Percentiles rank a stretch among this genome's conserved stretches.
These are phyloP conservation scores for Psix sp. DNA, from an alignment of 1,140 invertebrate genomes.

Conservation along the genomic window DNA sequence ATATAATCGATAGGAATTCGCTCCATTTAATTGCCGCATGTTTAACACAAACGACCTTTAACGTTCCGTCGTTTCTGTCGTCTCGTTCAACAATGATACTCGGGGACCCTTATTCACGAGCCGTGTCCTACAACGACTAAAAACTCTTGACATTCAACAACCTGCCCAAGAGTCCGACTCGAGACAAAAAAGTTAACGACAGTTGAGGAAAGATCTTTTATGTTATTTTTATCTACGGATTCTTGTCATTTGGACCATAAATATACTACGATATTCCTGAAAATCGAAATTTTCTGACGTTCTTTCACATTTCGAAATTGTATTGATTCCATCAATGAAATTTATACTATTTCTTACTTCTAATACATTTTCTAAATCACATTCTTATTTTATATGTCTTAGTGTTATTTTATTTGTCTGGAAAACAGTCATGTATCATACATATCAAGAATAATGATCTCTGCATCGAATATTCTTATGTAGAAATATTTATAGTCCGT, in stretches of 20 bases:
- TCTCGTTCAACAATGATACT: conserved; percentile 9
- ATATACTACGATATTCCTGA: too few relatives aligned
- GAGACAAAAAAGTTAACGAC: background rate
- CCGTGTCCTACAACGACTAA: conserved; percentile 18
- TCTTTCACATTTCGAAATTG: too few relatives aligned
- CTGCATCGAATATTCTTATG: conserved; percentile 33
- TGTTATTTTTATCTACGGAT: background rate
- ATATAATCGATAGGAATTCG: conserved; percentile 51
- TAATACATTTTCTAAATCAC: too few relatives aligned
- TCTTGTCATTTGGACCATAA: too few relatives aligned
- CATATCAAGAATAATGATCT: conserved; percentile 40
- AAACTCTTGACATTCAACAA: conserved; percentile 24
- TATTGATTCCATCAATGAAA: too few relatives aligned
- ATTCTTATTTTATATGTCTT: too few relatives aligned
- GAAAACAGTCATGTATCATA: conserved; percentile 30
- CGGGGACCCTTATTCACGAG: conserved; percentile 19
- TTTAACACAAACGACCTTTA: conserved; percentile 47
- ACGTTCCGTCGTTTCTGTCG: conserved; percentile 17
- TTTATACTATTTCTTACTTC: too few relatives aligned
- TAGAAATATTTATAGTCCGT: conserved; percentile 44
- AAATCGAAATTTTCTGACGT: too few relatives aligned
- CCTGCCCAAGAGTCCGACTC: background rate
- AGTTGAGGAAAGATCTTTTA: background rate
- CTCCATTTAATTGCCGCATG: conserved; percentile 49
- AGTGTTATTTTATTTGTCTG: too few relatives aligned